Conservation (phyloP, 1,140 invertebrate species). For the Anagrus nilaparvatae region DNA sequence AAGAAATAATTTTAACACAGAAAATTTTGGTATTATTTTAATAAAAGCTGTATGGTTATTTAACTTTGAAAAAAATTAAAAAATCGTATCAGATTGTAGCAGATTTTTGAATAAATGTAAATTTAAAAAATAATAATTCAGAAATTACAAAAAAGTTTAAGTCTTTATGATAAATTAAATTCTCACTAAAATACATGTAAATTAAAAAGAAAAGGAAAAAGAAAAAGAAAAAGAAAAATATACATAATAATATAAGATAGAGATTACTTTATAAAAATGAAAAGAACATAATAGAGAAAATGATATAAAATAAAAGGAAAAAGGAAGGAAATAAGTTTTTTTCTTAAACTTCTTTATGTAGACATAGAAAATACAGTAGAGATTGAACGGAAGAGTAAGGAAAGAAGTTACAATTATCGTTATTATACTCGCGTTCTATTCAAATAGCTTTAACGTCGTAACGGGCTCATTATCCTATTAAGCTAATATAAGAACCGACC, state of each 20-base stretch:
- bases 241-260: neutral
- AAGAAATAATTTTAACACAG: too few relatives aligned
- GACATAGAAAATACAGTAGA: neutral
- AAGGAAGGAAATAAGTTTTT: too few relatives aligned
- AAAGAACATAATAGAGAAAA: neutral
- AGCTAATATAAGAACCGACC: constrained; percentile 33
- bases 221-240: neutral
- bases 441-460: constrained; percentile 8
- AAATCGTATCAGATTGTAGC: too few relatives aligned
- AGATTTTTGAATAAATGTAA: too few relatives aligned
- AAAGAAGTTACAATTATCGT: constrained; percentile 32
- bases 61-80: too few relatives aligned
- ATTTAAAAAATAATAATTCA: too few relatives aligned
- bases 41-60: too few relatives aligned
- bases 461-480: constrained; percentile 37
- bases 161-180: constrained; percentile 18
- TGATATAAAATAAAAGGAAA: neutral
- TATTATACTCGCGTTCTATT: constrained; percentile 12
- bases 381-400: neutral
- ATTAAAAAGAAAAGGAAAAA: neutral
- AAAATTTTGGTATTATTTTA: too few relatives aligned
- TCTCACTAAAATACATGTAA: constrained; percentile 14
- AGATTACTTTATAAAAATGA: neutral
- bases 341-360: too few relatives aligned
- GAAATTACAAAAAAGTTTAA: too few relatives aligned